Percentiles rank a stretch among this genome's conserved stretches.
Conservation (phyloP, 2,113 vertebrate genomes). For the Taurulus bubalis region DNA sequence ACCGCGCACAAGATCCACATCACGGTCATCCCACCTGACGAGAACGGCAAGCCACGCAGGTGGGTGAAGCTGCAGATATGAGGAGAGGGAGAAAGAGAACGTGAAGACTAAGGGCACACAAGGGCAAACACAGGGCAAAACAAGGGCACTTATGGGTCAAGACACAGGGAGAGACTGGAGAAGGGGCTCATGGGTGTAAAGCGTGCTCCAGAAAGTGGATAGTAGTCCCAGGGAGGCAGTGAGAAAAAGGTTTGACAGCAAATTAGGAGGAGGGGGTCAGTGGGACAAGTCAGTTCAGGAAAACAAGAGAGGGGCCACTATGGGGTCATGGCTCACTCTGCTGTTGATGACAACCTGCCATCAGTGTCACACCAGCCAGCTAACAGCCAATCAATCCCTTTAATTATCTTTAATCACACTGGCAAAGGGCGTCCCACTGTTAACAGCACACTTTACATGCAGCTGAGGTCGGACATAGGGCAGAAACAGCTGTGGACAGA, state of each 20-base stretch:
- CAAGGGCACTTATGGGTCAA: slow-evolving; percentile 28
- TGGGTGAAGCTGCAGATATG: slow-evolving; percentile 63
- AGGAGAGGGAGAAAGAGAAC: neutral
- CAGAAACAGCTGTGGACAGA: slow-evolving; percentile 43
- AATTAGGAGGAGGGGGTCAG: slow-evolving; percentile 28
- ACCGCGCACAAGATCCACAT: slow-evolving; percentile 90
- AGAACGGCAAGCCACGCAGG: slow-evolving; percentile 92
- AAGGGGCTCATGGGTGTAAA: slow-evolving; percentile 3
- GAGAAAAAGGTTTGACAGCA: slow-evolving; percentile 15
- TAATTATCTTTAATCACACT: slow-evolving; percentile 68
- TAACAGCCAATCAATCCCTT: slow-evolving; percentile 68
- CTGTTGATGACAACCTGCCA: slow-evolving; percentile 49
- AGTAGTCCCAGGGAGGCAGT: slow-evolving; percentile 13
- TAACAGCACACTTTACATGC: slow-evolving; percentile 37
- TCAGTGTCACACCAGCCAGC: slow-evolving; percentile 66
- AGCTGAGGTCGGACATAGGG: slow-evolving; percentile 32
- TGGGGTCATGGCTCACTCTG: slow-evolving; percentile 47
- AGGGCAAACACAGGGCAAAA: slow-evolving; percentile 29
- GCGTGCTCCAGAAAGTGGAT: slow-evolving; percentile 15
- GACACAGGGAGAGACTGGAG: slow-evolving; percentile 18
- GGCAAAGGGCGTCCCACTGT: slow-evolving; percentile 31
- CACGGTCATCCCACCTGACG: slow-evolving; percentile 91
- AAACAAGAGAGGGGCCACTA: slow-evolving; percentile 27
- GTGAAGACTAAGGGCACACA: slow-evolving; percentile 2
- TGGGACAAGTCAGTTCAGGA: slow-evolving; percentile 31